Conservation (phyloP, 2,113 vertebrate genomes). For the Anolis carolinensis region DNA sequence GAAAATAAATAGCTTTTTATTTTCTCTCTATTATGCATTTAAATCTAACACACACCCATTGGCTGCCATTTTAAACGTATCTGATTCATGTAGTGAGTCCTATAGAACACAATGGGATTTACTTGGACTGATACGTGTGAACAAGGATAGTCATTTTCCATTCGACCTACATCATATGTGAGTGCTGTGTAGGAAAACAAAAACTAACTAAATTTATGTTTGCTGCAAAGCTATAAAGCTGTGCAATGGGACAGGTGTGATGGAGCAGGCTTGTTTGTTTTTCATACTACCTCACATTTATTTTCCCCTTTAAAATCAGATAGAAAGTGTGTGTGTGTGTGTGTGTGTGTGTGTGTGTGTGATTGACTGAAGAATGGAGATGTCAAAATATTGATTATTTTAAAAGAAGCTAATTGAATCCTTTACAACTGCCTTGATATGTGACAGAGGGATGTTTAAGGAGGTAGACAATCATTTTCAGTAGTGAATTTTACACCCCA, state of each 20-base stretch:
- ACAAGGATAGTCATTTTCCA: conserved; percentile 3
- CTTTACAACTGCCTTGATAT: conserved; percentile 29
- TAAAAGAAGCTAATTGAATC: not conserved
- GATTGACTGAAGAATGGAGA: not conserved
- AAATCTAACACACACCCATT: conserved; percentile 28
- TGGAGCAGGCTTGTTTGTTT: conserved; percentile 32
- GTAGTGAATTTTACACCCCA: not conserved
- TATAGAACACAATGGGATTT: not conserved
- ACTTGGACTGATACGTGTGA: not conserved
- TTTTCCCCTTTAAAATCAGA: conserved; percentile 52
- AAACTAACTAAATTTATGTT: conserved; percentile 24
- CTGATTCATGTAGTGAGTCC: not conserved
- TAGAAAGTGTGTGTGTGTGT: conserved; percentile 1
- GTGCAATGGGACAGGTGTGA: conserved; percentile 51
- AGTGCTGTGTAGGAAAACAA: conserved; percentile 57
- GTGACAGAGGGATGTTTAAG: not conserved
- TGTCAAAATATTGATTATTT: not conserved
- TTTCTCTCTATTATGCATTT: conserved; percentile 34
- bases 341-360: not conserved
- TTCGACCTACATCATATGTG: conserved; percentile 35
- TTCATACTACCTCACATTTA: conserved; percentile 67
- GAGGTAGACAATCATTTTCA: not conserved
- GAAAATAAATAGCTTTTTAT: too few species aligned
- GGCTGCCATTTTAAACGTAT: not conserved
- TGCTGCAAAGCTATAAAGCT: conserved; percentile 74